phyloP scores from a whole-genome alignment of 2,888 invertebrate species.

The Brenthis ino region DNA sequence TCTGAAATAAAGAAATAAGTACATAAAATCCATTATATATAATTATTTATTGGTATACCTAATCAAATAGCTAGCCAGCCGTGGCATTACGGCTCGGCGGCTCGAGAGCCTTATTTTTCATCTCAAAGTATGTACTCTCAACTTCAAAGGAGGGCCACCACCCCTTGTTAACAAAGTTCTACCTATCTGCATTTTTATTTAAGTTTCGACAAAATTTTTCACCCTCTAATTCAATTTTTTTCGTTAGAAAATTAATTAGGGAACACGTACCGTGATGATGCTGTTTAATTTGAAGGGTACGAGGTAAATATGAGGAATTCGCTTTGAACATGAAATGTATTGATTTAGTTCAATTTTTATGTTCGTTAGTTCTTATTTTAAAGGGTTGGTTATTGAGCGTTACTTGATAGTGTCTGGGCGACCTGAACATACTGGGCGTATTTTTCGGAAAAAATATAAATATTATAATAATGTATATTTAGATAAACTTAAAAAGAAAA shows the following conservation, averaged over 20 bases:
- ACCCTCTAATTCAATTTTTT: constrained; percentile 70
- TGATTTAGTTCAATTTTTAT: constrained; percentile 26
- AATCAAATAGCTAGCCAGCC: constrained; percentile 40
- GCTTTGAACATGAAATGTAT: constrained; percentile 25
- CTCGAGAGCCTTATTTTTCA: constrained; percentile 61
- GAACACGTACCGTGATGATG: constrained; percentile 59
- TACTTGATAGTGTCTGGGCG: background rate
- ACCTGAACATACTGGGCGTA: no score
- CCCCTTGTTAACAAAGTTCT: constrained; percentile 65
- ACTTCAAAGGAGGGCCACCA: constrained; percentile 68
- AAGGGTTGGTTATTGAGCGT: background rate
- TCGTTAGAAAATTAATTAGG: constrained; percentile 61
- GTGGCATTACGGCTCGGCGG: constrained; percentile 53
- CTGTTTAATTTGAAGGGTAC: constrained; percentile 49
- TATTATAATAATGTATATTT: no score
- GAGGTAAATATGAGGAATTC: constrained; percentile 26
- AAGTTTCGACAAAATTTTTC: constrained; percentile 74
- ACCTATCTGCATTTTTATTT: constrained; percentile 75
- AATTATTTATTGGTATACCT: constrained; percentile 28
- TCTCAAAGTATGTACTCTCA: constrained; percentile 53
- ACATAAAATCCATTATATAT: background rate
- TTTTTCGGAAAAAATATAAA: no score
- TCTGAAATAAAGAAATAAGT: background rate
- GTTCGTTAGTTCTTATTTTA: constrained; percentile 21
- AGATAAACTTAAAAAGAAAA: no score